A percentile compares a stretch with the other conserved stretches of the same genome.
Conservation (phyloP, 2,113 vertebrate species). For the Columba livia region DNA sequence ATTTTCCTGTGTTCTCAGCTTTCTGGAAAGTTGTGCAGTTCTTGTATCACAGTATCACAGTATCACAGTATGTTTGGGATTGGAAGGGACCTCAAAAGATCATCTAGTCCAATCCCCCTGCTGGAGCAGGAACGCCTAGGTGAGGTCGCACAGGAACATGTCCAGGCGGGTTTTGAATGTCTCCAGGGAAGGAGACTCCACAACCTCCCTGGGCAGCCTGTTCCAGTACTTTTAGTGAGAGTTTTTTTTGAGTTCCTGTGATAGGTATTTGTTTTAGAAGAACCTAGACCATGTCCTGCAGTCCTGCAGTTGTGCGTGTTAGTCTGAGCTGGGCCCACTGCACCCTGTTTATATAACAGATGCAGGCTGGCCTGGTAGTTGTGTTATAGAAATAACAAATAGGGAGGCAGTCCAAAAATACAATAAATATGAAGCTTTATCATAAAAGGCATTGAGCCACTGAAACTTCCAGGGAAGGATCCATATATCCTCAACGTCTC, state of each 20-base stretch:
- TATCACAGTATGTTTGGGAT: no score
- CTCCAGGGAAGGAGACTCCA: no score
- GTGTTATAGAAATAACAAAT: background rate
- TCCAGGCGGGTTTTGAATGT: no score
- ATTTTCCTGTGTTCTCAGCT: background rate
- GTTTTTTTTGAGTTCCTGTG: background rate
- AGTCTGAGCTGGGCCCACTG: background rate
- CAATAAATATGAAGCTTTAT: background rate
- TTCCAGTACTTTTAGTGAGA: background rate
- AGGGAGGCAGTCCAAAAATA: background rate
- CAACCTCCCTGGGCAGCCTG: no score
- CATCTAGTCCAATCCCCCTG: no score
- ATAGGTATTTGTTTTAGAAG: background rate
- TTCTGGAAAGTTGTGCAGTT: background rate
- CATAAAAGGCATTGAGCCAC: background rate
- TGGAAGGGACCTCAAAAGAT: no score
- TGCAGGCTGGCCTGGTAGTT: background rate
- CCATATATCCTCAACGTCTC: accelerated
- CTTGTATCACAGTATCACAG: no score
- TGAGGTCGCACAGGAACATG: no score
- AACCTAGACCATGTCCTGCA: background rate
- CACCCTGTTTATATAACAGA: background rate
- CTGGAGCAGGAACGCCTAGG: no score
- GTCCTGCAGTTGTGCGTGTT: background rate
- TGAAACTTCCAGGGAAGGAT: background rate